Conservation (phyloP, 1,140 invertebrate species). For the Harpegnathos saltator region DNA sequence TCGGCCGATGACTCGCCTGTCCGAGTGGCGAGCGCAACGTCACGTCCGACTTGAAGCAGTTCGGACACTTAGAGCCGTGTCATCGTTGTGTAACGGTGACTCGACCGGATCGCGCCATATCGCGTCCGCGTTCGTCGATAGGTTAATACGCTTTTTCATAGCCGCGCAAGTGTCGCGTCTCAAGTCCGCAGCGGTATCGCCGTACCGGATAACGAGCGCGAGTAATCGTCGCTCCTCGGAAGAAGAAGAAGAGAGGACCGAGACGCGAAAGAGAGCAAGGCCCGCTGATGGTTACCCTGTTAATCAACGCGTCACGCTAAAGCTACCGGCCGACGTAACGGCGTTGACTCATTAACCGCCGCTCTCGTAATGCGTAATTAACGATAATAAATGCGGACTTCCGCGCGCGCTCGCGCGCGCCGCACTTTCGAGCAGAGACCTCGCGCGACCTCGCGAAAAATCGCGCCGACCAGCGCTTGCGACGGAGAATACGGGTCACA, state of each 20-base stretch:
- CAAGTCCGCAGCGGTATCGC: no score
- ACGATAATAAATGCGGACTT: background rate
- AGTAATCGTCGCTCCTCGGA: background rate
- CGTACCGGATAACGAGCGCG: no score
- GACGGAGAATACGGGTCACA: background rate
- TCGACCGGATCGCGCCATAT: conserved; percentile 31
- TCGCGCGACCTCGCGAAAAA: background rate
- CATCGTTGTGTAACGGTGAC: conserved; percentile 41
- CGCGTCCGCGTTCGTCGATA: no score
- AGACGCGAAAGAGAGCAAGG: background rate
- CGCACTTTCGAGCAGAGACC: no score
- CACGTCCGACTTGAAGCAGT: conserved; percentile 13
- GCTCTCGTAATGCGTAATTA: conserved; percentile 30
- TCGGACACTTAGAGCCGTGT: conserved; percentile 6
- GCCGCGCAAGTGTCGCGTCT: background rate
- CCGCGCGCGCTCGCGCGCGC: background rate
- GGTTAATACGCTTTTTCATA: conserved; percentile 2
- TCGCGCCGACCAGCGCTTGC: background rate
- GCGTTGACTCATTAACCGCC: conserved; percentile 29
- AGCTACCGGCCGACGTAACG: conserved; percentile 8
- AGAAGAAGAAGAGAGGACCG: background rate
- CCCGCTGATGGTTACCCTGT: background rate
- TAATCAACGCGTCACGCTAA: background rate
- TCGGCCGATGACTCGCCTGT: conserved; percentile 16
- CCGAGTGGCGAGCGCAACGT: background rate